A percentile compares a stretch with the other conserved stretches of the same genome.
Evolutionary conservation across 2,113 vertebrate species (phyloP).

Genomic region (Cynopterus brachyotis): DNA sequence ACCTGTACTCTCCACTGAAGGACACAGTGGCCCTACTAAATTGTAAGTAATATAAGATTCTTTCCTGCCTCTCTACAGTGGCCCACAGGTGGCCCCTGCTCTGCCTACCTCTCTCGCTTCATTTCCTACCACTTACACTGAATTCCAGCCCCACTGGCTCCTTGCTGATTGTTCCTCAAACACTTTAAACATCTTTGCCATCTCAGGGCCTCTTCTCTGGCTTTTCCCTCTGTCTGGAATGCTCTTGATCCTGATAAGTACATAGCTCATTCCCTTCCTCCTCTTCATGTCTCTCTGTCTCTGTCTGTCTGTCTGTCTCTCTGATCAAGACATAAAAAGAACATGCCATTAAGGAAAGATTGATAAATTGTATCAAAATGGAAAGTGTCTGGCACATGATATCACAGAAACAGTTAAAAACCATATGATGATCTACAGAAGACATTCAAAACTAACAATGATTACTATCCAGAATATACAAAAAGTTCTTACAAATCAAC

Average conservation of each 20-base stretch:
- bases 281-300: neutral
- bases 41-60: neutral
- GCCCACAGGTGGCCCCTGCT: neutral
- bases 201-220: neutral
- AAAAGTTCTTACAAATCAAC: conserved; percentile 8
- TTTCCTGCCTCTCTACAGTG: neutral
- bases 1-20: neutral
- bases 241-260: neutral
- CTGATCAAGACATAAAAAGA: neutral
- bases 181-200: neutral
- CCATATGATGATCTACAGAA: neutral
- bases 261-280: neutral
- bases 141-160: neutral
- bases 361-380: conserved; percentile 1
- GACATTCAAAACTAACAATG: conserved; percentile 6
- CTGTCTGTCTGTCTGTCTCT: neutral
- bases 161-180: neutral
- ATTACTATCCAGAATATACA: neutral
- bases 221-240: neutral
- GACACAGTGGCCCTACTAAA: neutral
- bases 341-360: neutral
- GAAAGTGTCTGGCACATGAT: neutral
- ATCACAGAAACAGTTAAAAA: conserved; percentile 39
- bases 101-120: neutral
- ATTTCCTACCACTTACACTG: conserved; percentile 17